phyloP scores from a whole-genome alignment of 2,113 vertebrate species.

The Vulpes vulpes region DNA sequence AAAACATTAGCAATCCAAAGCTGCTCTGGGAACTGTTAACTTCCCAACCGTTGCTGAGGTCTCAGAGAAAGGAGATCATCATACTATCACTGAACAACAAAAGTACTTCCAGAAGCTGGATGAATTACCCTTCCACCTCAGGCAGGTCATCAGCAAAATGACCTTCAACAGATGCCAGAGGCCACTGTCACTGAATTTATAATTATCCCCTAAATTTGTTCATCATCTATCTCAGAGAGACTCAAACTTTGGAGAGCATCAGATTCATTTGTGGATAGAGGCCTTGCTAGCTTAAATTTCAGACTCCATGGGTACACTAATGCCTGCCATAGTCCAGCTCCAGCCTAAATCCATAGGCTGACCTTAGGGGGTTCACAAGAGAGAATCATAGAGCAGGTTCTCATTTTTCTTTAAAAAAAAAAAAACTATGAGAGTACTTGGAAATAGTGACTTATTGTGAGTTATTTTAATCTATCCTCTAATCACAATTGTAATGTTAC shows the following conservation, averaged over 20 bases:
- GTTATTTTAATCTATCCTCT: not conserved
- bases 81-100: not conserved
- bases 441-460: not conserved
- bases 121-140: not conserved
- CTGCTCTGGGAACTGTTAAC: not conserved
- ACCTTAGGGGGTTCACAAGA: not conserved
- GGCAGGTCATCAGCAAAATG: not conserved
- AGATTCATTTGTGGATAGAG: not conserved
- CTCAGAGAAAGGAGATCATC: not conserved
- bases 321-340: not conserved
- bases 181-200: not conserved
- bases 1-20: not conserved
- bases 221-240: not conserved
- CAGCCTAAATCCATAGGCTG: not conserved
- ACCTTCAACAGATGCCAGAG: not conserved
- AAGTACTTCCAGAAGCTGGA: not conserved
- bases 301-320: not conserved
- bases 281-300: not conserved
- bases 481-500: not conserved
- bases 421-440: not conserved
- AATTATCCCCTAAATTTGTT: not conserved
- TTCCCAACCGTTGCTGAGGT: not conserved
- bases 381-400: not conserved
- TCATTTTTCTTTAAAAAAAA: slow-evolving; percentile 1
- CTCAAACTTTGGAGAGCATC: not conserved